Conservation (phyloP, 2,888 invertebrate genomes). For the Alviniconcha strummeri region DNA sequence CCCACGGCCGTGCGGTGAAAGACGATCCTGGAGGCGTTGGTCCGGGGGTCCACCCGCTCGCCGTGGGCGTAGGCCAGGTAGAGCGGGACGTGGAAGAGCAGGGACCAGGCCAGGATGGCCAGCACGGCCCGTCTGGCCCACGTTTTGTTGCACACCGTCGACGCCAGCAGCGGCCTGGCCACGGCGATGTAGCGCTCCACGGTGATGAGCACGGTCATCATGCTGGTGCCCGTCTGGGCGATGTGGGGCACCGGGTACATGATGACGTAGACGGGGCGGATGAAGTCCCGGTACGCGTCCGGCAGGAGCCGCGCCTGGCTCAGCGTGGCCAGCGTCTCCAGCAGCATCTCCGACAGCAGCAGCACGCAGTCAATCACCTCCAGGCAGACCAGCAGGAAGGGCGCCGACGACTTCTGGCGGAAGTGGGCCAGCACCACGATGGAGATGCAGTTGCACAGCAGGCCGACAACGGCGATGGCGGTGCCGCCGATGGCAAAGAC, state of each 20-base stretch:
- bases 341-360: slow-evolving; percentile 35
- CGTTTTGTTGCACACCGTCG: slow-evolving; percentile 34
- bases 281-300: slow-evolving; percentile 26
- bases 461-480: slow-evolving; percentile 35
- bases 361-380: slow-evolving; percentile 39
- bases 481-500: slow-evolving; percentile 41
- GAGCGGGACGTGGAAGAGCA: slow-evolving; percentile 39
- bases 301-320: slow-evolving; percentile 29
- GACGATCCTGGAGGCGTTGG: slow-evolving; percentile 29
- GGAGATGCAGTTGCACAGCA: slow-evolving; percentile 42
- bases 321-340: slow-evolving; percentile 38
- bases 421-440: slow-evolving; percentile 42
- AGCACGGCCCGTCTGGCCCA: slow-evolving; percentile 34
- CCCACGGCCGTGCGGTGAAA: slow-evolving; percentile 41
- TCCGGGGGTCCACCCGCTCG: slow-evolving; percentile 6
- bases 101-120: slow-evolving; percentile 28
- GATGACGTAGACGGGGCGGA: slow-evolving; percentile 34
- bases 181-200: slow-evolving; percentile 44
- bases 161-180: slow-evolving; percentile 40
- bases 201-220: slow-evolving; percentile 42
- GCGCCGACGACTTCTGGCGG: slow-evolving; percentile 39
- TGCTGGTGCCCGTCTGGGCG: slow-evolving; percentile 39
- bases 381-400: slow-evolving; percentile 42
- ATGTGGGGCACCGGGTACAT: slow-evolving; percentile 38
- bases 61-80: slow-evolving; percentile 40